A percentile compares a stretch with the other conserved stretches of the same genome.
Evolutionary conservation across 1,140 invertebrate species (phyloP).

Genomic region (Halyomorpha halys): DNA sequence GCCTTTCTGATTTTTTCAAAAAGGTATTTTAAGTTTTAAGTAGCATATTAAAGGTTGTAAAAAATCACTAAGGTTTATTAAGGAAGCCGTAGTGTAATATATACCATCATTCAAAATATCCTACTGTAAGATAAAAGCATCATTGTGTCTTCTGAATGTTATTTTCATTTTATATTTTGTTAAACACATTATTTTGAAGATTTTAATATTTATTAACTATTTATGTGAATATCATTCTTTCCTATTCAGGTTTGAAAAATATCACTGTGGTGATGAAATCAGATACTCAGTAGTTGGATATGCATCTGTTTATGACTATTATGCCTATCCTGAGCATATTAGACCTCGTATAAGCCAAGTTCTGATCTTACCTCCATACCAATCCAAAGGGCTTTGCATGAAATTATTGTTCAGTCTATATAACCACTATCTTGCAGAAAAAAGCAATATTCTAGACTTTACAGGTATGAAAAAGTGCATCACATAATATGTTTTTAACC

Average conservation of each 20-base stretch:
- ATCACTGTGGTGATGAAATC: conserved; percentile 48
- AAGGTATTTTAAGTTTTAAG: too few relatives aligned
- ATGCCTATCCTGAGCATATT: conserved; percentile 77
- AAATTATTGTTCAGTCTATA: conserved; percentile 68
- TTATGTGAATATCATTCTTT: background rate
- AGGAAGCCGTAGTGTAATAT: too few relatives aligned
- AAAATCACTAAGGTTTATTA: too few relatives aligned
- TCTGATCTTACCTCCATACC: conserved; percentile 80
- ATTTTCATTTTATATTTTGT: background rate
- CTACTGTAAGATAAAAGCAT: too few relatives aligned
- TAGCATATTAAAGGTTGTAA: too few relatives aligned
- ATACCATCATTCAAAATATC: too few relatives aligned
- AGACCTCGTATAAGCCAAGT: conserved; percentile 87
- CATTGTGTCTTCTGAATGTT: too few relatives aligned
- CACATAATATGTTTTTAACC: too few relatives aligned
- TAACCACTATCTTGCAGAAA: conserved; percentile 53
- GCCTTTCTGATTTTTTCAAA: too few relatives aligned
- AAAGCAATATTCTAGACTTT: conserved; percentile 68
- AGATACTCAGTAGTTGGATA: conserved; percentile 76
- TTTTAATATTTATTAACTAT: too few relatives aligned
- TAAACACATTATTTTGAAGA: too few relatives aligned
- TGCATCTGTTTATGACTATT: conserved; percentile 88
- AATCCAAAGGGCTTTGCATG: conserved; percentile 71
- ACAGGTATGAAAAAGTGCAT: conserved; percentile 59
- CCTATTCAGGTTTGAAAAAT: conserved; percentile 68